Evolutionary conservation across 2,797 vertebrate species (phyloP).

Genomic region (Ceyx erithaca): DNA sequence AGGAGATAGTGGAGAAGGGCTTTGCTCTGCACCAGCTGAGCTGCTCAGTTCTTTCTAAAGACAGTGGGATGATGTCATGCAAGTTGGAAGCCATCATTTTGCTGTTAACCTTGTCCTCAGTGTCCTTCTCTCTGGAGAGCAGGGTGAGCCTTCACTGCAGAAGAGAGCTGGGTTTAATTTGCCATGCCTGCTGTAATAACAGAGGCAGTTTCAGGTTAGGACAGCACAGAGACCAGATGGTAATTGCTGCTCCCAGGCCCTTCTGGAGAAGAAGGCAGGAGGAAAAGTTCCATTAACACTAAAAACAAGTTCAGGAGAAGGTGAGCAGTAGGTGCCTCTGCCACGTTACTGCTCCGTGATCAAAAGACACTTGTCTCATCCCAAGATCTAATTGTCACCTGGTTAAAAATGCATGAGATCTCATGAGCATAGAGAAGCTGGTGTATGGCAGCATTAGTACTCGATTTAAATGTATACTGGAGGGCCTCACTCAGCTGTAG

Average conservation of each 20-base stretch:
- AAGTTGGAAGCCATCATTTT: background rate
- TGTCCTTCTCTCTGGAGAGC: background rate
- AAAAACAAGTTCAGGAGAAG: background rate
- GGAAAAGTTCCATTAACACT: background rate
- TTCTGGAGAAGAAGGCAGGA: background rate
- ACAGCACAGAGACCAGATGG: background rate
- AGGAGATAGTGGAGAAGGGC: background rate
- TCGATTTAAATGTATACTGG: slow-evolving; percentile 18
- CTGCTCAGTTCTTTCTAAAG: background rate
- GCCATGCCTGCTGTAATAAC: background rate
- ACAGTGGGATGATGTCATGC: background rate
- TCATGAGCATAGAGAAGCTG: background rate
- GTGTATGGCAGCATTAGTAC: background rate
- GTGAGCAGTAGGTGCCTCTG: background rate
- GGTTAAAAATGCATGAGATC: slow-evolving; percentile 16
- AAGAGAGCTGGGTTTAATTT: background rate
- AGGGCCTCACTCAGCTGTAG: background rate
- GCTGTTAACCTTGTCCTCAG: background rate
- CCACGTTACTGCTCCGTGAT: background rate
- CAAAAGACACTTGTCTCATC: slow-evolving; percentile 5
- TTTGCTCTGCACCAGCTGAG: background rate
- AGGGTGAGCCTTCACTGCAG: background rate
- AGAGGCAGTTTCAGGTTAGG: background rate
- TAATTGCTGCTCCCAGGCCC: slow-evolving; percentile 39
- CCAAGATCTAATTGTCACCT: background rate